Evolutionary conservation across 1,140 invertebrate species (phyloP), one percentile per base, ranked within the genome.

Genomic region (Brachionus koreanus): DNA sequence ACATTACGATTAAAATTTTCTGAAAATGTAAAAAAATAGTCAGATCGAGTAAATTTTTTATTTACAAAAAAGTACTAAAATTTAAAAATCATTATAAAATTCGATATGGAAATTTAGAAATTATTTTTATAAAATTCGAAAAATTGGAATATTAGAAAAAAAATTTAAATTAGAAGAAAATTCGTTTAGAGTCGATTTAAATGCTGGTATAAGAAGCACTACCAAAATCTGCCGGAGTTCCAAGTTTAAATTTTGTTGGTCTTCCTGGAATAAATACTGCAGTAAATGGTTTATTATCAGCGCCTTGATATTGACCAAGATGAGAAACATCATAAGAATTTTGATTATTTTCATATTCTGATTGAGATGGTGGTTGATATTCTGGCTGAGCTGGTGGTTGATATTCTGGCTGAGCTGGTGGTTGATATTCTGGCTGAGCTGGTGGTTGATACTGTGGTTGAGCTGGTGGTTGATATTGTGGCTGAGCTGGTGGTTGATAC

Each of bases 181-280:
- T 67, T 42, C 37, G 65, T 16, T 16, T 57, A 3, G 1, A 19
- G 65, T 74, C 37, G 69, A 79, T 79, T 79, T 79, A 79, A 9
- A 79, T 79, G 37, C 49, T 79, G 6, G 76, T 79, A 35, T 79
- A 79, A 3, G 76, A 79, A 43, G 46, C 49, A 19, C 10, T 42
- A 16, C 35, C 49, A 16, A 39, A 79, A 43, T 79, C 76, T 5
- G 19, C 76, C 13, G 76, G 76, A 16, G 76, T 79, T 23, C 76
- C 76, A 10, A 79, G 39, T 65, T 79, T 79, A 65, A 79, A 79
- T 65, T 79, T 46, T 12, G 76, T 79, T 65, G 76, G 76, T 42
- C 23, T 57, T 16, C 76, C 76, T 10, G 76, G 76, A 33, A 79
- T 61, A 35, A 79, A 79, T 42, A 79, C 76, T 61, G 76, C 76